Evolutionary conservation across 2,888 invertebrate genomes (phyloP), one percentile per base, ranked within the genome.

Genomic region (Caenorhabditis sp.): DNA sequence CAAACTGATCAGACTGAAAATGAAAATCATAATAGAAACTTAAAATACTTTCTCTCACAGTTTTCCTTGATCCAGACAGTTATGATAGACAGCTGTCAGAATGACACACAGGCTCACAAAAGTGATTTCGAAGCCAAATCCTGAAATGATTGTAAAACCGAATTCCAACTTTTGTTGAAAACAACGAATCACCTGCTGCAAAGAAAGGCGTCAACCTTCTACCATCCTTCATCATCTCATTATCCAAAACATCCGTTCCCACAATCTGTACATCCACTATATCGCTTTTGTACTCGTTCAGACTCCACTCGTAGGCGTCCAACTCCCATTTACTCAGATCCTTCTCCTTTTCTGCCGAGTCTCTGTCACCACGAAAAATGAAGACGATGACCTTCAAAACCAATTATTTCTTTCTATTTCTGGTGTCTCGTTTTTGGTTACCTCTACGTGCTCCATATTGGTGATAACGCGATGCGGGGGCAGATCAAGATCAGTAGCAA

Each of bases 141-240:
- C 88, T 85, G 54, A n/a, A 68, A 68, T 10, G 14, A 35, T 14
- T 26, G 2, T 14, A 6, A 4, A n/a, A n/a, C n/a, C n/a, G n/a
- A n/a, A n/a, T n/a, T n/a, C n/a, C n/a, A n/a, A n/a, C n/a, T n/a
- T n/a, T n/a, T n/a, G n/a, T n/a, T n/a, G n/a, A n/a, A n/a, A n/a
- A 4, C 41, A 26, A 26, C 16, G n/a, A 58, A 26, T 47, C 22
- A 87, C 88, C 91, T 31, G 90, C 89, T 1, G 91, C 91, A 77
- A 92, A 92, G 80, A 88, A 92, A 0, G 92, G 91, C 49, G 89
- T 90, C 84, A 90, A 85, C 49, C 90, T 58, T 47, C 89, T 81
- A 14, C 90, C 91, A 58, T 91, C 91, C 8, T 88, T 77, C 70
- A 92, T 90, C 90, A 91, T 91, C 64, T 91, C 91, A 28, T 85